Evolutionary conservation across 1,140 invertebrate species (phyloP).

Genomic region (Harlomillsia oculata): DNA sequence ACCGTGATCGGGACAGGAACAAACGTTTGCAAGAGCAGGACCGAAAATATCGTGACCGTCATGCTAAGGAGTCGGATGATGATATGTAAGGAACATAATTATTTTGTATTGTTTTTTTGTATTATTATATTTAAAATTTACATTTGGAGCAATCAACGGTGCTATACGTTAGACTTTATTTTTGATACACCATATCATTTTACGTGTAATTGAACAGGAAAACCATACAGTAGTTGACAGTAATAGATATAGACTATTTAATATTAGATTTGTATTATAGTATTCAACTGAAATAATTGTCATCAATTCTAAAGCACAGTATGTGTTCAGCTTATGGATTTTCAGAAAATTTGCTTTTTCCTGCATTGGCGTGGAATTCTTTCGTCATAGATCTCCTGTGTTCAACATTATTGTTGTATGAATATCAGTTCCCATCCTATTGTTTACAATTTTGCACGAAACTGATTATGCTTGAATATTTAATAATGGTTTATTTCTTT

Average conservation of each 20-base stretch:
- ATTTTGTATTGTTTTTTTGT: neutral
- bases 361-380: no score
- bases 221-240: neutral
- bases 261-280: neutral
- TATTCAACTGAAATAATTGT: conserved; percentile 9
- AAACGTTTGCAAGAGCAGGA: conserved; percentile 45
- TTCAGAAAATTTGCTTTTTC: conserved; percentile 13
- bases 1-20: conserved; percentile 25
- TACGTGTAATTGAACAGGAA: neutral
- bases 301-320: conserved; percentile 7
- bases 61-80: conserved; percentile 14
- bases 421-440: conserved; percentile 16
- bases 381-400: conserved; percentile 15
- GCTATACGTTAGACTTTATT: no score
- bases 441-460: conserved; percentile 6
- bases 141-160: no score
- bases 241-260: neutral
- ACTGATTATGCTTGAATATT: conserved; percentile 2
- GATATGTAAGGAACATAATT: conserved; percentile 25
- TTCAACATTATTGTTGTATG: conserved; percentile 22
- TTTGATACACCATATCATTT: no score
- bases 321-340: conserved; percentile 13
- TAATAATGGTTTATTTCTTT: conserved; percentile 20
- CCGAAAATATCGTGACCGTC: conserved; percentile 46
- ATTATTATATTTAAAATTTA: neutral